A percentile compares a stretch with the other conserved stretches of the same genome.
phyloP scores from a whole-genome alignment of 1,140 invertebrate genomes.

The Temnothorax curvispinosus region DNA sequence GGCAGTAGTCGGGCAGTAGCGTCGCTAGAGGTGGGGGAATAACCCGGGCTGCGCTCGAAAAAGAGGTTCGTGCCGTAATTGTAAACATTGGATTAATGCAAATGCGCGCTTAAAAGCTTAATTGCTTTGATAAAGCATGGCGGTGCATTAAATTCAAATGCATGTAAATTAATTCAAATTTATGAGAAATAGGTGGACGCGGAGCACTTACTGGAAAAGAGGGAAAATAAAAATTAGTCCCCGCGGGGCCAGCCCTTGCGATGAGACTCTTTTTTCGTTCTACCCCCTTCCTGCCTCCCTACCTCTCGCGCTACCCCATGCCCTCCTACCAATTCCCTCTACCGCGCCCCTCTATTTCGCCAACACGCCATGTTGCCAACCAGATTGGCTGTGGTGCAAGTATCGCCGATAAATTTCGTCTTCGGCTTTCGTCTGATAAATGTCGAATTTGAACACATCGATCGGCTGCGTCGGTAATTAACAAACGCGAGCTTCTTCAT shows the following conservation, averaged over 20 bases:
- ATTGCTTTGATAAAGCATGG: slow-evolving; percentile 86
- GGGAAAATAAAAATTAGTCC: slow-evolving; percentile 86
- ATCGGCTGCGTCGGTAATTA: slow-evolving; percentile 68
- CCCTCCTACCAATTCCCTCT: slow-evolving; percentile 46
- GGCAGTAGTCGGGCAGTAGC: not conserved
- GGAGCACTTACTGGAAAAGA: slow-evolving; percentile 84
- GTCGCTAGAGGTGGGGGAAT: not conserved
- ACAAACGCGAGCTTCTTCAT: slow-evolving; percentile 64
- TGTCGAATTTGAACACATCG: slow-evolving; percentile 72
- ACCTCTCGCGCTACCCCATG: slow-evolving; percentile 46
- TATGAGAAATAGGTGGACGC: slow-evolving; percentile 86
- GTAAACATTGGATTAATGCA: slow-evolving; percentile 87
- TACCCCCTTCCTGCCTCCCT: slow-evolving; percentile 47
- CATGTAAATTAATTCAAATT: slow-evolving; percentile 87
- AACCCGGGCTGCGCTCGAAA: slow-evolving; percentile 48
- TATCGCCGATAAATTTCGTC: slow-evolving; percentile 72
- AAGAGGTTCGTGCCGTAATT: slow-evolving; percentile 81
- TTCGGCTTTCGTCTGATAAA: slow-evolving; percentile 71
- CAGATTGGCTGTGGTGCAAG: slow-evolving; percentile 76
- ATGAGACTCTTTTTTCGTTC: slow-evolving; percentile 79
- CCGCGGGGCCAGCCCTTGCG: slow-evolving; percentile 83
- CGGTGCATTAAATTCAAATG: slow-evolving; percentile 86
- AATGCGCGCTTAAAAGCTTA: slow-evolving; percentile 87
- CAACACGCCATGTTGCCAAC: slow-evolving; percentile 84
- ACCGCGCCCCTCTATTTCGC: slow-evolving; percentile 77